Conservation (phyloP, 2,888 invertebrate genomes). For the Seira ritae region DNA sequence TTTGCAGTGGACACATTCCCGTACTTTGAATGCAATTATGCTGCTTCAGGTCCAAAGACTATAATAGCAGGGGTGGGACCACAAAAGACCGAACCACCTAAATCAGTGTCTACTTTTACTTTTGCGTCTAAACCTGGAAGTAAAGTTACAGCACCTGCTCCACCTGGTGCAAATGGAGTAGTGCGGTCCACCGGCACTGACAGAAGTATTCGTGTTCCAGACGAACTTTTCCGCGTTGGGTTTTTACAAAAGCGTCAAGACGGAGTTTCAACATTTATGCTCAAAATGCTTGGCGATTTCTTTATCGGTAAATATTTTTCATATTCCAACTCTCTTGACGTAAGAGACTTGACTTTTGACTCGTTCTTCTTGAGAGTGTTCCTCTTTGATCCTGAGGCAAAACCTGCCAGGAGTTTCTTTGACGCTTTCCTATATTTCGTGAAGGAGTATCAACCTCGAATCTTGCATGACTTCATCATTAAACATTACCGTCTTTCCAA, state of each 20-base stretch:
- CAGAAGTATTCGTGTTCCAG: not conserved
- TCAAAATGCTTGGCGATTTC: conserved; percentile 33
- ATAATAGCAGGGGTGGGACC: not conserved
- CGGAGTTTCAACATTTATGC: not conserved
- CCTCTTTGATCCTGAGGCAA: conserved; percentile 18
- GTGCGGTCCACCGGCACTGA: not conserved
- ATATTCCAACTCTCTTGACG: not conserved
- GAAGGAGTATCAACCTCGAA: not conserved
- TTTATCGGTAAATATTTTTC: conserved; percentile 28
- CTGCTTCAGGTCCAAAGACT: not conserved
- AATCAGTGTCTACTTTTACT: no score
- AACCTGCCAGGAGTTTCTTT: not conserved
- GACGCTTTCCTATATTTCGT: conserved; percentile 1
- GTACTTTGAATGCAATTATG: not conserved
- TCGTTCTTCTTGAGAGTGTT: conserved; percentile 5
- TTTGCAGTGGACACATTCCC: conserved; percentile 17
- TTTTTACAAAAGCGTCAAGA: not conserved
- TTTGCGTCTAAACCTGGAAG: not conserved
- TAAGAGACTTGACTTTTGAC: not conserved
- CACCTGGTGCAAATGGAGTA: not conserved
- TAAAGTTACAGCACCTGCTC: not conserved
- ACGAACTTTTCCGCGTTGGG: not conserved
- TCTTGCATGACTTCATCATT: conserved; percentile 29
- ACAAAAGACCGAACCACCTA: no score
- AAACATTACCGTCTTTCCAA: conserved; percentile 16